Conservation (phyloP, 1,140 invertebrate genomes). For the Scaptomyza hsui region DNA sequence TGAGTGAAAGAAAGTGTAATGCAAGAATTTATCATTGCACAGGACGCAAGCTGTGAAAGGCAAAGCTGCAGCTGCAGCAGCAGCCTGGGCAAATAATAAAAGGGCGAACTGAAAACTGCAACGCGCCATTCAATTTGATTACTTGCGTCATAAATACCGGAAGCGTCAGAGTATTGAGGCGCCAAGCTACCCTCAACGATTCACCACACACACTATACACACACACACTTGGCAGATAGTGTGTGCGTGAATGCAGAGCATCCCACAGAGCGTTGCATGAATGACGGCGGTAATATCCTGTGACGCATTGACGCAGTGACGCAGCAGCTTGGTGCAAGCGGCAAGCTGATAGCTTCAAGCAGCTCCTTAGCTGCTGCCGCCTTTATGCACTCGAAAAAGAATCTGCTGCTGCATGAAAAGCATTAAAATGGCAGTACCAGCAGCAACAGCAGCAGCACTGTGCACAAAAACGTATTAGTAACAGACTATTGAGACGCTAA, state of each 20-base stretch:
- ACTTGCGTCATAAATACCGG: constrained; percentile 82
- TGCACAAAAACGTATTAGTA: constrained; percentile 74
- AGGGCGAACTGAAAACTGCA: constrained; percentile 69
- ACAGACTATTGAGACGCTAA: constrained; percentile 79
- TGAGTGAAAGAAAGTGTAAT: constrained; percentile 32
- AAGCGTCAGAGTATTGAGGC: constrained; percentile 79
- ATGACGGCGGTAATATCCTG: constrained; percentile 82
- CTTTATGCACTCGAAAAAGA: constrained; percentile 78
- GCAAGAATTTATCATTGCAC: constrained; percentile 75
- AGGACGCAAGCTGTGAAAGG: constrained; percentile 22
- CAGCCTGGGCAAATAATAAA: constrained; percentile 61
- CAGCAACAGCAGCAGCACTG: constrained; percentile 35
- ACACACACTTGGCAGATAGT: constrained; percentile 10
- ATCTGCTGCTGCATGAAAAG: constrained; percentile 72
- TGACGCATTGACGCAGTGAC: constrained; percentile 74
- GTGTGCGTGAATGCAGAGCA: constrained; percentile 53
- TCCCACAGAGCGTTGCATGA: constrained; percentile 41
- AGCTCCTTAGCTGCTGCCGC: constrained; percentile 47
- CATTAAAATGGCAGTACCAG: constrained; percentile 74
- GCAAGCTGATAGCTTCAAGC: constrained; percentile 21
- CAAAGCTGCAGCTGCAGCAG: constrained; percentile 4
- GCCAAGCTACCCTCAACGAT: constrained; percentile 28
- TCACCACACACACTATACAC: background rate
- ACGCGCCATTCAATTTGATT: constrained; percentile 80
- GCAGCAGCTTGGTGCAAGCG: constrained; percentile 53